Conservation (phyloP, 2,797 vertebrate species). For the Toxotes lorentzi region DNA sequence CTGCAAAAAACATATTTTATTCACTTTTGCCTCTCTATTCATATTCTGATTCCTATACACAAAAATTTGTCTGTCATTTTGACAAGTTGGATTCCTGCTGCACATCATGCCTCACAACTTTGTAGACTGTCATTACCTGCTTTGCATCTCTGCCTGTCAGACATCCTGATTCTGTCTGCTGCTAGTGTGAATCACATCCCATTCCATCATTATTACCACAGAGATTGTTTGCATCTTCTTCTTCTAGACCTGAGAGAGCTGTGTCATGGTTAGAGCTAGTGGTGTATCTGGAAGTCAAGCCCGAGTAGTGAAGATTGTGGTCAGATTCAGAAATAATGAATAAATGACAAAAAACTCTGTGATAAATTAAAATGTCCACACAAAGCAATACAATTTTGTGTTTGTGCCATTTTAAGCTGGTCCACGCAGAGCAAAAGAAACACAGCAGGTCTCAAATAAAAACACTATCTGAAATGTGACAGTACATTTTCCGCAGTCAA, state of each 20-base stretch:
- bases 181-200: conserved; percentile 37
- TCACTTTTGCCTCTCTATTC: neutral
- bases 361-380: neutral
- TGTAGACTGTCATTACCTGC: conserved; percentile 54
- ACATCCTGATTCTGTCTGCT: conserved; percentile 43
- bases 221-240: conserved; percentile 18
- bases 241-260: neutral
- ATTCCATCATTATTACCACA: conserved; percentile 35
- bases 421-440: neutral
- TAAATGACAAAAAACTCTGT: conserved; percentile 3
- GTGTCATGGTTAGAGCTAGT: neutral
- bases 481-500: conserved; percentile 29
- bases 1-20: neutral
- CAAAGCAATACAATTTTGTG: neutral
- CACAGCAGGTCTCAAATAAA: conserved; percentile 28
- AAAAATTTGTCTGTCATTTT: conserved; percentile 50
- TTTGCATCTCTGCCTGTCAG: conserved; percentile 51
- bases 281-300: neutral
- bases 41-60: conserved; percentile 20
- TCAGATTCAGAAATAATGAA: neutral
- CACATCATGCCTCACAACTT: conserved; percentile 51
- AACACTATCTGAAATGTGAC: conserved; percentile 45
- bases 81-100: conserved; percentile 38
- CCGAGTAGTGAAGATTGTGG: neutral
- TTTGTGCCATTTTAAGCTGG: neutral